Evolutionary conservation across 1,140 invertebrate species (phyloP), one percentile per base, ranked within the genome.

Genomic region (Chymomyza costata): DNA sequence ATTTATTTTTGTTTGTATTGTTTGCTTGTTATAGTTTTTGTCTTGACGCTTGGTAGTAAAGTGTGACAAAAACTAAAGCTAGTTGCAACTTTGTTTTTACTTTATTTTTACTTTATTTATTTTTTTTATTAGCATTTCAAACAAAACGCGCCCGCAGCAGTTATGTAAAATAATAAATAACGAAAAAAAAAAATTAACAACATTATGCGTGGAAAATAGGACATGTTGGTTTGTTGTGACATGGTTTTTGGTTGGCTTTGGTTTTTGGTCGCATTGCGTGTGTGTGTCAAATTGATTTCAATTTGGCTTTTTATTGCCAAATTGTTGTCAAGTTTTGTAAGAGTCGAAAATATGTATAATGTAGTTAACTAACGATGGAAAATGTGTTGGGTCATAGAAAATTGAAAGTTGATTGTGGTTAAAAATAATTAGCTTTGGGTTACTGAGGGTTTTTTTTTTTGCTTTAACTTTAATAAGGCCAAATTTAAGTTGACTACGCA

Each of bases 41-140:
- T n/a, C n/a, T n/a, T n/a, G 3, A 15, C 35, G 3, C 35, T 13
- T 49, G 6, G n/a, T 48, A n/a, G 37, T 18, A 41, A 59, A 59
- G 49, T 70, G 50, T 61, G 61, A 56, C 61, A 51, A 45, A 35
- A 48, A 62, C 39, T 11, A 43, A 48, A 19, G 41, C 25, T 41
- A 62, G 34, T 52, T 60, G 59, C 14, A 47, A 19, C 14, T 32
- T 18, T 48, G 6, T 14, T 16, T 44, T n/a, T n/a, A n/a, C n/a
- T n/a, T n/a, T n/a, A n/a, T n/a, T n/a, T n/a, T n/a, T n/a, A 30
- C n/a, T 30, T 30, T 30, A n/a, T 30, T 30, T 6, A 30, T n/a
- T n/a, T n/a, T n/a, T n/a, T 30, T 51, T 41, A 65, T 66, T 65
- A 64, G 62, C 62, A 64, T 65, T 47, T 63, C n/a, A 65, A 65